Percentiles rank a stretch among this genome's conserved stretches.
Evolutionary conservation across 2,113 vertebrate species (phyloP).

Genomic region (Canis aureus): DNA sequence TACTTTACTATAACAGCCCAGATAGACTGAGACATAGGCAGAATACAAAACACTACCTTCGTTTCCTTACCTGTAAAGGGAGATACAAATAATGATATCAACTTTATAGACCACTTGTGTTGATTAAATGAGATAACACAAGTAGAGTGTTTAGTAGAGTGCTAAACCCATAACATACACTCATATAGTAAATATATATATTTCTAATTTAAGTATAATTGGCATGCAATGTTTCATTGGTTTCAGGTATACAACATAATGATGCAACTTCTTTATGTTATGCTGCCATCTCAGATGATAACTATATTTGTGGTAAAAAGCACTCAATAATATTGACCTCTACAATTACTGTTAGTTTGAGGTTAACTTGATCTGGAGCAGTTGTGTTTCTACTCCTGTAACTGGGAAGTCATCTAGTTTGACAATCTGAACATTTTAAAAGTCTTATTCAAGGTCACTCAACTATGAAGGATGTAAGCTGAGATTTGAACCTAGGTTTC

Average conservation of each 20-base stretch:
- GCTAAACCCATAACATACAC: background rate
- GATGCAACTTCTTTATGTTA: background rate
- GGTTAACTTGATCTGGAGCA: background rate
- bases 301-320: background rate
- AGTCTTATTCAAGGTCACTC: background rate
- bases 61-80: background rate
- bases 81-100: background rate
- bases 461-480: background rate
- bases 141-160: background rate
- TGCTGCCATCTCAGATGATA: background rate
- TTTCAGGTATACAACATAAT: background rate
- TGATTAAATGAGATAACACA: background rate
- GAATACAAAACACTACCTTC: background rate
- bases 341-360: background rate
- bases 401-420: background rate
- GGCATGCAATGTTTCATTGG: background rate
- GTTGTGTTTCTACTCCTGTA: background rate
- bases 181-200: background rate
- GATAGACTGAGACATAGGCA: background rate
- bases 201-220: background rate
- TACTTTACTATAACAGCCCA: background rate
- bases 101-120: background rate
- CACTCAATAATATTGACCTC: background rate
- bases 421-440: background rate
- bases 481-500: background rate